Conservation (phyloP, 2,797 vertebrate genomes). For the Alauda arvensis region DNA sequence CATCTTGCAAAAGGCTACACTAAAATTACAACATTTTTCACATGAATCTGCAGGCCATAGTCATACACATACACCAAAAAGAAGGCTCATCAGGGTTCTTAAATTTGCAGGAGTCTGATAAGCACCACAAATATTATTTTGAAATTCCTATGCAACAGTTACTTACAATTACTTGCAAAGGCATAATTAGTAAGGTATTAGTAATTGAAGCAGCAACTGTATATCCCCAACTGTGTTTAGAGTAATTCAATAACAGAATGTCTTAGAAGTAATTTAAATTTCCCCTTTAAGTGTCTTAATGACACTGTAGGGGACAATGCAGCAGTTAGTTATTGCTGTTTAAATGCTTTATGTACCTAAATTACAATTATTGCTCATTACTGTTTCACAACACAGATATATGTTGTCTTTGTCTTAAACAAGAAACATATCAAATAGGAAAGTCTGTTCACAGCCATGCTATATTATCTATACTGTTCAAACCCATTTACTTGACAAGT, state of each 20-base stretch:
- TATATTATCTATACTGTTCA: neutral
- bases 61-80: neutral
- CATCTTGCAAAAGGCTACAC: neutral
- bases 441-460: neutral
- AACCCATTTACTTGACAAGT: neutral
- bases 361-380: neutral
- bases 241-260: neutral
- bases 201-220: neutral
- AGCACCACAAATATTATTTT: neutral
- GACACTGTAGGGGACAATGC: neutral
- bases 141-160: neutral
- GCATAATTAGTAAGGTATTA: neutral
- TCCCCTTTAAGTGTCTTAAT: neutral
- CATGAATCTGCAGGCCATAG: neutral
- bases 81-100: neutral
- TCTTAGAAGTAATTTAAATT: constrained; percentile 1
- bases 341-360: neutral
- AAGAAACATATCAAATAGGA: neutral
- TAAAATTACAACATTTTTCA: neutral
- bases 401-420: neutral
- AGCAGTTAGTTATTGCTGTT: neutral
- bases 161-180: neutral
- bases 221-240: neutral
- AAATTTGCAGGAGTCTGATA: neutral
- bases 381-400: neutral